A percentile compares a stretch with the other conserved stretches of the same genome.
phyloP scores from a whole-genome alignment of 2,797 vertebrate genomes.

The Chaetodon trifasciatus region DNA sequence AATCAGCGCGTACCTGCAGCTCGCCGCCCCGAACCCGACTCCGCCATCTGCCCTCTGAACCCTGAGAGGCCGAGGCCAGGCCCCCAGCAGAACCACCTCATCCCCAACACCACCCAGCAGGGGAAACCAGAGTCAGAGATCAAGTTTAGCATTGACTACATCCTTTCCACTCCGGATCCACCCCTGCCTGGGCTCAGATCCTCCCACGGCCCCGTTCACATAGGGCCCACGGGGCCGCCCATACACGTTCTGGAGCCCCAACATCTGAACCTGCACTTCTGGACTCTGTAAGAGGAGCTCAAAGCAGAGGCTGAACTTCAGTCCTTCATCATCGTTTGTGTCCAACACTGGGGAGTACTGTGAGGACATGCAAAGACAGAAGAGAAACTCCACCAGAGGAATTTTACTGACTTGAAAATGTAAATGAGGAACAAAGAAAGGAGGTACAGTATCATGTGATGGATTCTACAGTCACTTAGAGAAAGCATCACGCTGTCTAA shows the following conservation, averaged over 20 bases:
- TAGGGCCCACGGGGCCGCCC: constrained; percentile 78
- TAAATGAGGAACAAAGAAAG: constrained; percentile 30
- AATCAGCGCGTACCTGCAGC: constrained; percentile 63
- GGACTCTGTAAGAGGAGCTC: constrained; percentile 86
- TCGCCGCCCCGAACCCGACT: constrained; percentile 76
- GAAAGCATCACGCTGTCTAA: constrained; percentile 10
- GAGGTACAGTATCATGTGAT: constrained; percentile 56
- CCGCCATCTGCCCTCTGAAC: constrained; percentile 82
- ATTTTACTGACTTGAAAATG: constrained; percentile 48
- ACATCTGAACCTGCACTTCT: constrained; percentile 90
- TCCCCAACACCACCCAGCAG: constrained; percentile 66
- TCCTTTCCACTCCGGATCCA: constrained; percentile 94
- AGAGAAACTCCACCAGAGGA: constrained; percentile 25
- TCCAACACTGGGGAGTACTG: constrained; percentile 45
- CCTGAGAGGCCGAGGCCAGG: constrained; percentile 74
- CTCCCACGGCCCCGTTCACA: constrained; percentile 71
- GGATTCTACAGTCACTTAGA: constrained; percentile 19
- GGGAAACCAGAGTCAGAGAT: constrained; percentile 91
- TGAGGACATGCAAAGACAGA: constrained; percentile 44
- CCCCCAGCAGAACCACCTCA: constrained; percentile 64
- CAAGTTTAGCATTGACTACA: constrained; percentile 99
- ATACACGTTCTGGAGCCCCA: constrained; percentile 86
- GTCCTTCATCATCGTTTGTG: constrained; percentile 5
- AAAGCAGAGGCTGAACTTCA: constrained; percentile 15
- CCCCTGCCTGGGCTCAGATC: constrained; percentile 84